Evolutionary conservation across 2,113 vertebrate species (phyloP).

Genomic region (Limanda limanda): DNA sequence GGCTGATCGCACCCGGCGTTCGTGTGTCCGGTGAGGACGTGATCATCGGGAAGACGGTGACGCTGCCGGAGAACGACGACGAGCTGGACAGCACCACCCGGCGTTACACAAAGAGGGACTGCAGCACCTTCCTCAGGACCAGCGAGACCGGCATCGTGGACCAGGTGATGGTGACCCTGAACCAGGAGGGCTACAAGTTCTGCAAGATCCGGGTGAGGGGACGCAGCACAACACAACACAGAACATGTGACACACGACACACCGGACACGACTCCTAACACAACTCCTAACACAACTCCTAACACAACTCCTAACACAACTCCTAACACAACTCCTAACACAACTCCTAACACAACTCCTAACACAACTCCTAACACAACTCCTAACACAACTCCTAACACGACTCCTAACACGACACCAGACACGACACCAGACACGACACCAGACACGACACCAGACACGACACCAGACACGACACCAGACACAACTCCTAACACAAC

Average conservation of each 20-base stretch:
- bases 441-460: no score
- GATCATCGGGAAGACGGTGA: conserved; percentile 98
- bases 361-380: no score
- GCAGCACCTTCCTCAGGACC: conserved; percentile 96
- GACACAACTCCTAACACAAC: no score
- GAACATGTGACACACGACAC: not conserved
- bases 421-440: no score
- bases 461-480: no score
- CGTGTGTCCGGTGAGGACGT: conserved; percentile 99
- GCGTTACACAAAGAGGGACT: conserved; percentile 96
- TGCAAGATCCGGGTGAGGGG: conserved; percentile 96
- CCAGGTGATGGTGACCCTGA: conserved; percentile 99
- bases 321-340: no score
- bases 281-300: no score
- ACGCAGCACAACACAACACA: not conserved
- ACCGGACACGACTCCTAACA: not conserved
- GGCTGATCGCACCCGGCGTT: conserved; percentile 95
- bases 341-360: no score
- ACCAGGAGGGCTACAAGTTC: conserved; percentile 99
- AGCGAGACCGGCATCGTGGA: conserved; percentile 99
- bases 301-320: no score
- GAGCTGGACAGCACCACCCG: conserved; percentile 94
- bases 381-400: no score
- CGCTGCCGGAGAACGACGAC: conserved; percentile 95
- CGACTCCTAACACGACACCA: no score